These are phyloP conservation scores for Actias luna DNA, from an alignment of 2,888 invertebrate species.

Conservation along the genomic window DNA sequence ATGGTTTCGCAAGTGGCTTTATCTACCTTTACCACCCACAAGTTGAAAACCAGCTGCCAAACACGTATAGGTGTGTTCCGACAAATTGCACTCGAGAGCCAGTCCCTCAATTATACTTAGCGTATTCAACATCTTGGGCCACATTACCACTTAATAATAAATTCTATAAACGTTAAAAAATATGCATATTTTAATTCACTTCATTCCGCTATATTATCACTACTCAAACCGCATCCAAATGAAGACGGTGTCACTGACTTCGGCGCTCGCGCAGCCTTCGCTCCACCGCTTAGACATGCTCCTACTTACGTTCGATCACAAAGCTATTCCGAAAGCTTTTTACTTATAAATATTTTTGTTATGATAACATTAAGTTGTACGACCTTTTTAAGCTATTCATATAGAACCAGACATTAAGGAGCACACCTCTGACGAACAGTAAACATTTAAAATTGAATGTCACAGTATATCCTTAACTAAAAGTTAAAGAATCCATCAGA, in stretches of 20 bases:
- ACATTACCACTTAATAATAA: too few relatives aligned
- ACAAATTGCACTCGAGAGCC: too few relatives aligned
- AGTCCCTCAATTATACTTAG: too few relatives aligned
- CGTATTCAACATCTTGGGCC: too few relatives aligned
- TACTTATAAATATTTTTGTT: slow-evolving; percentile 16
- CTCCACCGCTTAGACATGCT: slow-evolving; percentile 41
- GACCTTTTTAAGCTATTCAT: slow-evolving; percentile 7
- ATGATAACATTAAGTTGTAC: slow-evolving; percentile 9
- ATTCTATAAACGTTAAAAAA: too few relatives aligned
- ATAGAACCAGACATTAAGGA: background rate
- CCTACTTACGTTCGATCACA: slow-evolving; percentile 45
- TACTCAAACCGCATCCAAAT: slow-evolving; percentile 23
- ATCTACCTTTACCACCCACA: too few relatives aligned
- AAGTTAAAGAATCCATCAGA: background rate
- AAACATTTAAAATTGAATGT: background rate
- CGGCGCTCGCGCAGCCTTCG: slow-evolving; percentile 66
- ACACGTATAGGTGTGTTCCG: too few relatives aligned
- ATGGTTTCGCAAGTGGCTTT: too few relatives aligned
- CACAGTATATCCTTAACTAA: background rate
- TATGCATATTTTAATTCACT: background rate
- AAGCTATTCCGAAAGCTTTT: slow-evolving; percentile 20
- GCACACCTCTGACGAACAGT: background rate
- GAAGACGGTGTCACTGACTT: slow-evolving; percentile 63
- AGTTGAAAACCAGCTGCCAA: too few relatives aligned
- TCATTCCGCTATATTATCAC: slow-evolving; percentile 26